phyloP scores from a whole-genome alignment of 2,797 vertebrate species.

The Characodon lateralis region DNA sequence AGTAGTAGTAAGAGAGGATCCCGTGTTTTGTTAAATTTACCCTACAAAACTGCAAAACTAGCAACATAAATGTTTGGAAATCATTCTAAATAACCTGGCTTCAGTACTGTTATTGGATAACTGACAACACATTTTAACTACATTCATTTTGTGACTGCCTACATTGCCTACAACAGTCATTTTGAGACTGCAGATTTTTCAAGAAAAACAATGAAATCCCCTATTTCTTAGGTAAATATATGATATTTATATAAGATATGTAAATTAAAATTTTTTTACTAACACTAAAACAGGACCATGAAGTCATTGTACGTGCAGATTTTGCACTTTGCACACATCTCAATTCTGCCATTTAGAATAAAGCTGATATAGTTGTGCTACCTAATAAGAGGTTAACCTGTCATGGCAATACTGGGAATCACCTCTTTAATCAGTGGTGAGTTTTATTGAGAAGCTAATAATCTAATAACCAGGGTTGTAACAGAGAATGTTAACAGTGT shows the following conservation, averaged over 20 bases:
- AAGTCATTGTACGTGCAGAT: not conserved
- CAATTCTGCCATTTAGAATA: not conserved
- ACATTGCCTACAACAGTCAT: not conserved
- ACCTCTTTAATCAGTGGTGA: too few species aligned
- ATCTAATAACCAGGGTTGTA: too few species aligned
- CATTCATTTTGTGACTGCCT: not conserved
- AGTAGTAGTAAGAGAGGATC: not conserved
- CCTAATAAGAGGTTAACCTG: not conserved
- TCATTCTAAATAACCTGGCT: not conserved
- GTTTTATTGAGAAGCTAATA: too few species aligned
- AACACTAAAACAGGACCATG: not conserved
- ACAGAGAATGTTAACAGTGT: not conserved
- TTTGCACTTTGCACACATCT: not conserved
- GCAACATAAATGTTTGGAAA: not conserved
- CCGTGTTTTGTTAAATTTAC: not conserved
- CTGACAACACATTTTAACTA: not conserved
- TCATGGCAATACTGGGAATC: not conserved
- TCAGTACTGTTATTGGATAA: not conserved
- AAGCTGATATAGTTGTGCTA: not conserved
- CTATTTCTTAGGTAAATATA: not conserved
- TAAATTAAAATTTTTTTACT: not conserved
- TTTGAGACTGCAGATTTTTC: too few species aligned
- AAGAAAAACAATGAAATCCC: not conserved
- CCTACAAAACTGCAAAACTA: not conserved
- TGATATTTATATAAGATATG: too few species aligned